Base-by-base conservation (phyloP, 92 coral and sea anemone genomes). In the Epizoanthus fatuus region DNA sequence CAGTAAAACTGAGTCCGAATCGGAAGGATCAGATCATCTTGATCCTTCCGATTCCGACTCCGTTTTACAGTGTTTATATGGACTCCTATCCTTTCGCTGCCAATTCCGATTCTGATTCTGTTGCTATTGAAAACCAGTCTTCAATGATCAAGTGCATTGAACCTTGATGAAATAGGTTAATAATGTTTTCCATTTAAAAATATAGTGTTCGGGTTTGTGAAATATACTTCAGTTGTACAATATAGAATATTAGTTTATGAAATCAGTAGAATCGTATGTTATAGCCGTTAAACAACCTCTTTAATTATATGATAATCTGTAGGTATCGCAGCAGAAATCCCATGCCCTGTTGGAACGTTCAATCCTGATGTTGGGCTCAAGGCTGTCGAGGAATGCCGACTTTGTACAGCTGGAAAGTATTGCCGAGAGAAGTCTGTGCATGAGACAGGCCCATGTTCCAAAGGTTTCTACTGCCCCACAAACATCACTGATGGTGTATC, bases 341-440 rank as follows among this genome's bases (percentile, higher is more conserved):
- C 99, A 22, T 97, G 99, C 45, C 99, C 99, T 32, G 99, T 95
- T 38, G 99, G 99, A 58, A 97, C 98, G 19, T 95, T 93, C 56
- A 97, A 97, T 63, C 99, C 95, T 39, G 55, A 82, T 54, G 62
- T n/a, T 13, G 91, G 79, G 29, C 93, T 91, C 32, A 57, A 86
- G 47, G 91, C 84, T 74, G 90, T 97, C 9, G 86, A 78, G 22
- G 87, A 92, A 29, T 97, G 99, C 47, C 45, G 72, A 40, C 94
- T 91, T 87, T 97, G 99, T 35, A 91, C 98, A 37, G 95, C 99
- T 53, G 99, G 99, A n/a, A 87, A 83, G 59, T 97, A 97, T 82
- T 97, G 99, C 86, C 89, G 81, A 59, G 97, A 97, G 59, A 53
- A 91, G 65, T 93, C 99, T 44, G 73, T 49, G 25, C 19, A 8